Percentiles rank a stretch among this genome's conserved stretches.
phyloP scores from a whole-genome alignment of 2,888 invertebrate species.

The Cerastoderma edule region DNA sequence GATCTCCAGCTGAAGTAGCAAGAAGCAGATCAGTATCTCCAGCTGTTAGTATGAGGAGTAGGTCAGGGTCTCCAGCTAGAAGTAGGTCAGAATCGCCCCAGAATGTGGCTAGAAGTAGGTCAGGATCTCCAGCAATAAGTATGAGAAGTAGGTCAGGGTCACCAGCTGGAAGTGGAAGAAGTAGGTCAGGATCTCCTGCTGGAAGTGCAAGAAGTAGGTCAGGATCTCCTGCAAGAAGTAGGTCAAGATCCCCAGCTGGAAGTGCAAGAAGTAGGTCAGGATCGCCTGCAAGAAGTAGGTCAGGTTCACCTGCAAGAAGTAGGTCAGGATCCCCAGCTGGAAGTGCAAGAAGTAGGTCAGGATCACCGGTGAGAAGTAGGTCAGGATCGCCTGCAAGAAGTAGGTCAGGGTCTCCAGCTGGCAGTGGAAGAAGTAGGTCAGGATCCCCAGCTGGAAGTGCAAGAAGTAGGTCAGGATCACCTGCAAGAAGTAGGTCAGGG shows the following conservation, averaged over 20 bases:
- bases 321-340: conserved; percentile 47
- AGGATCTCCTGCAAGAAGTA: conserved; percentile 55
- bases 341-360: conserved; percentile 48
- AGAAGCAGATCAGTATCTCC: conserved; percentile 54
- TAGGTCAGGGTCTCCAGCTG: conserved; percentile 52
- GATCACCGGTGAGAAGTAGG: conserved; percentile 39
- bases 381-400: too few species aligned
- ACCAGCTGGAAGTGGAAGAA: conserved; percentile 52
- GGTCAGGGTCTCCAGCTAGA: conserved; percentile 56
- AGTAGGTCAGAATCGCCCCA: conserved; percentile 53
- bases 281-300: conserved; percentile 44
- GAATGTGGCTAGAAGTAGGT: conserved; percentile 36
- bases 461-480: conserved; percentile 52
- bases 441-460: conserved; percentile 54
- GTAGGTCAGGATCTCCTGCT: conserved; percentile 46
- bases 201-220: conserved; percentile 56
- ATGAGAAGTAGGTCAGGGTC: conserved; percentile 53
- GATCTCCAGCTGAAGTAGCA: conserved; percentile 40
- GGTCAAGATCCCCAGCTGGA: conserved; percentile 55
- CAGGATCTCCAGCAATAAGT: conserved; percentile 24
- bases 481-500: conserved; percentile 47
- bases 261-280: conserved; percentile 47
- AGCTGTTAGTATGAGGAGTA: conserved; percentile 54
- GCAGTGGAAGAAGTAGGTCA: conserved; percentile 49
- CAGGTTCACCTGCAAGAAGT: conserved; percentile 50